These are phyloP conservation scores for Toxonevra muliebris DNA, from an alignment of 2,888 invertebrate species.

Conservation along the genomic window DNA sequence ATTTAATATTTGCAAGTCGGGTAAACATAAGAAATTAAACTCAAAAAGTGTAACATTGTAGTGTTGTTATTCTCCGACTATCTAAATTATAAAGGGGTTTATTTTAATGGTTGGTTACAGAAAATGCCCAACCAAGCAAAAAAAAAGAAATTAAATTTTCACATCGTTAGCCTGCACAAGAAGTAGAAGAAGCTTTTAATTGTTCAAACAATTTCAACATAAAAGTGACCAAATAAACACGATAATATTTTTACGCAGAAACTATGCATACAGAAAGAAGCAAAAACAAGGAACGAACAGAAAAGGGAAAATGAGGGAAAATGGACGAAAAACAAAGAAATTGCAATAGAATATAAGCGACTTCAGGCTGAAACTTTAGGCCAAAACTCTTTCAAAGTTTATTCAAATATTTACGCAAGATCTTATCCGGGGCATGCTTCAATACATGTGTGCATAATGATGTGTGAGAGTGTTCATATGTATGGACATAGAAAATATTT, in stretches of 20 bases:
- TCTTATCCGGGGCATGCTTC: neutral
- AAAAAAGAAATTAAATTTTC: slow-evolving; percentile 1
- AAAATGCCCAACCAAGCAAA: neutral
- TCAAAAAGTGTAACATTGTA: too few relatives aligned
- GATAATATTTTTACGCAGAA: too few relatives aligned
- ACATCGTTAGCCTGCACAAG: too few relatives aligned
- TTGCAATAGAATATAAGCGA: too few relatives aligned
- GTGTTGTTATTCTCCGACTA: neutral
- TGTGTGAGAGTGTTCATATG: too few relatives aligned
- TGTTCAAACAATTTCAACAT: slow-evolving; percentile 23
- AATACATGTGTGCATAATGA: too few relatives aligned
- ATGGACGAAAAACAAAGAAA: neutral
- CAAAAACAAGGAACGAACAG: too few relatives aligned
- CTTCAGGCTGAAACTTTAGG: neutral
- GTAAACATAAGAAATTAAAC: too few relatives aligned
- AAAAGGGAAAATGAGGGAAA: too few relatives aligned
- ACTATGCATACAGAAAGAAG: too few relatives aligned
- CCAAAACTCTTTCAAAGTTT: slow-evolving; percentile 2
- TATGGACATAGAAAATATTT: too few relatives aligned
- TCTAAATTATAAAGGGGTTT: neutral
- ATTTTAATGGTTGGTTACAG: neutral
- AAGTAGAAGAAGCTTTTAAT: slow-evolving; percentile 26
- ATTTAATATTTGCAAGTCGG: too few relatives aligned
- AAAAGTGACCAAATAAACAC: neutral
- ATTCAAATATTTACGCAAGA: slow-evolving; percentile 7